A percentile compares a stretch with the other conserved stretches of the same genome.
Evolutionary conservation across 2,888 invertebrate species (phyloP).

Genomic region (Selenia dentaria): DNA sequence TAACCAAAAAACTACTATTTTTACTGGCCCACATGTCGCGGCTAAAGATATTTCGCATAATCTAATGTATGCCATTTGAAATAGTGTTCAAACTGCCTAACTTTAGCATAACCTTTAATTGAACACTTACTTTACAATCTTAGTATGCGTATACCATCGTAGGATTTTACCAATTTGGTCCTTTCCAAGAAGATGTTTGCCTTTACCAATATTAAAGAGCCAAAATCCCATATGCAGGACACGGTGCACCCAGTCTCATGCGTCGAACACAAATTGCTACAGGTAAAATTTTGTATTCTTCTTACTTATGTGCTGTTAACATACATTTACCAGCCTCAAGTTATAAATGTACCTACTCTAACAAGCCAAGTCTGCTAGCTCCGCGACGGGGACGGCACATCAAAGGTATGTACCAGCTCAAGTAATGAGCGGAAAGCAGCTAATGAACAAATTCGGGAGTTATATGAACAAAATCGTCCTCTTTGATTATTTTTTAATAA

Average conservation of each 20-base stretch:
- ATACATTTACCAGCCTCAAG: conserved; percentile 5
- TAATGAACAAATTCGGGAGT: conserved; percentile 20
- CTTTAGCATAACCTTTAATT: too few species aligned
- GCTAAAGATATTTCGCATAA: too few species aligned
- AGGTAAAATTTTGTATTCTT: conserved; percentile 38
- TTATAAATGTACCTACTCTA: conserved; percentile 34
- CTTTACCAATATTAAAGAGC: conserved; percentile 51
- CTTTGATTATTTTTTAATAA: not conserved
- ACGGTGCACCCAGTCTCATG: conserved; percentile 58
- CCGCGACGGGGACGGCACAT: conserved; percentile 46
- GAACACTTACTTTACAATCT: conserved; percentile 18
- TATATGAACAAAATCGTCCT: conserved; percentile 3
- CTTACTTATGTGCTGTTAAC: conserved; percentile 1
- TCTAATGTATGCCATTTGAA: too few species aligned
- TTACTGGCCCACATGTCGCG: too few species aligned
- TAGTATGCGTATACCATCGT: conserved; percentile 45
- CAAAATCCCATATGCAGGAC: conserved; percentile 53
- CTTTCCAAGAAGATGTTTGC: conserved; percentile 62
- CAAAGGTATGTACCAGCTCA: conserved; percentile 47
- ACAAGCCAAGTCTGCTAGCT: conserved; percentile 59
- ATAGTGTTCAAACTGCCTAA: too few species aligned
- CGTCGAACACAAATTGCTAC: conserved; percentile 67
- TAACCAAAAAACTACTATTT: too few species aligned
- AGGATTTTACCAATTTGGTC: conserved; percentile 51
- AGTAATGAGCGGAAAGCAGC: conserved; percentile 49